Evolutionary conservation across 2,888 invertebrate species (phyloP).

Genomic region (Argyra leucocephala): DNA sequence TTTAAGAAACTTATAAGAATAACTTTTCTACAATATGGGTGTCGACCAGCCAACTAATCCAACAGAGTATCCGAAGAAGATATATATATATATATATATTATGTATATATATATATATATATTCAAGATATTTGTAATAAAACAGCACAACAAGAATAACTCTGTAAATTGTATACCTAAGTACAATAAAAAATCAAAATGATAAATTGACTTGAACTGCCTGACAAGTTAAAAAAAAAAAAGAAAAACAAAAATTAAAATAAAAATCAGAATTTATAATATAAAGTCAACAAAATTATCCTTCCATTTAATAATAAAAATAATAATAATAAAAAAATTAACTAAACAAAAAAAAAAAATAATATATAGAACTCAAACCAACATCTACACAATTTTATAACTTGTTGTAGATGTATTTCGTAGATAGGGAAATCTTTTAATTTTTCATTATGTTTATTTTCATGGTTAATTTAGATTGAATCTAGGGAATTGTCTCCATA

Average conservation of each 20-base stretch:
- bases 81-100: no score
- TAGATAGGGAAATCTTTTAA: background rate
- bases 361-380: background rate
- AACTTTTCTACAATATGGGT: no score
- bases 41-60: no score
- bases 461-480: slow-evolving; percentile 6
- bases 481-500: slow-evolving; percentile 6
- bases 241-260: background rate
- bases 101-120: no score
- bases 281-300: background rate
- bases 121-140: no score
- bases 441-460: slow-evolving; percentile 6
- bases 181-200: background rate
- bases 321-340: background rate
- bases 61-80: no score
- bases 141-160: no score
- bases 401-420: background rate
- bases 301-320: slow-evolving; percentile 1
- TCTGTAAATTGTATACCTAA: background rate
- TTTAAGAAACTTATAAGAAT: no score
- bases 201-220: slow-evolving; percentile 3
- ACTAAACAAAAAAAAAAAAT: background rate
- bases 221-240: background rate
- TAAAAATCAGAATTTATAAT: background rate
- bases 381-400: no score